Conservation (phyloP, 2,113 vertebrate species). For the Corythornis cristatus region DNA sequence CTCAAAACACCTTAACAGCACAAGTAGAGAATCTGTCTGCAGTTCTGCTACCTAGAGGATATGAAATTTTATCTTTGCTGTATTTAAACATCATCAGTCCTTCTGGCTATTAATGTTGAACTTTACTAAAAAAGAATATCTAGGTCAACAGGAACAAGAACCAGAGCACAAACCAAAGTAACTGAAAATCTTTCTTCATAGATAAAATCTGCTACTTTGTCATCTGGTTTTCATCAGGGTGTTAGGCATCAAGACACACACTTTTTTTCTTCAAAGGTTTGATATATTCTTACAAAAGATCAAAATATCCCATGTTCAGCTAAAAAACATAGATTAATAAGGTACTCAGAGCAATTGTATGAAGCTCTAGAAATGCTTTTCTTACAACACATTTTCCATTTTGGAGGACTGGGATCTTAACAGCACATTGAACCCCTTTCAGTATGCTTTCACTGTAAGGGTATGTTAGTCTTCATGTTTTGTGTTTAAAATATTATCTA, state of each 20-base stretch:
- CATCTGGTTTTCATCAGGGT: background rate
- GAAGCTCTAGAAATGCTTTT: background rate
- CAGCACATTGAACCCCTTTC: background rate
- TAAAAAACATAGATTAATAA: background rate
- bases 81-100: background rate
- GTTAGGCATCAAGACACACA: constrained; percentile 1
- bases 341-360: background rate
- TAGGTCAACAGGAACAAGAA: constrained; percentile 30
- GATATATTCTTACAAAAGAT: background rate
- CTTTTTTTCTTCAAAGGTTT: background rate
- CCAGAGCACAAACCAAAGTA: background rate
- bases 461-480: background rate
- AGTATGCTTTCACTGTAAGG: background rate
- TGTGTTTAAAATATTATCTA: background rate
- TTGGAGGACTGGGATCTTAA: background rate
- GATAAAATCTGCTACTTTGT: constrained; percentile 10
- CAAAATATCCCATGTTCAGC: background rate
- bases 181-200: background rate
- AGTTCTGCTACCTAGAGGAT: background rate
- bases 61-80: background rate
- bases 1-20: background rate
- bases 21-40: background rate
- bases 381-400: background rate
- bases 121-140: background rate
- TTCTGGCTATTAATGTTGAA: background rate